Evolutionary conservation across 1,140 invertebrate species (phyloP), one percentile per base, ranked within the genome.

Genomic region (Drosophila tsacasi): DNA sequence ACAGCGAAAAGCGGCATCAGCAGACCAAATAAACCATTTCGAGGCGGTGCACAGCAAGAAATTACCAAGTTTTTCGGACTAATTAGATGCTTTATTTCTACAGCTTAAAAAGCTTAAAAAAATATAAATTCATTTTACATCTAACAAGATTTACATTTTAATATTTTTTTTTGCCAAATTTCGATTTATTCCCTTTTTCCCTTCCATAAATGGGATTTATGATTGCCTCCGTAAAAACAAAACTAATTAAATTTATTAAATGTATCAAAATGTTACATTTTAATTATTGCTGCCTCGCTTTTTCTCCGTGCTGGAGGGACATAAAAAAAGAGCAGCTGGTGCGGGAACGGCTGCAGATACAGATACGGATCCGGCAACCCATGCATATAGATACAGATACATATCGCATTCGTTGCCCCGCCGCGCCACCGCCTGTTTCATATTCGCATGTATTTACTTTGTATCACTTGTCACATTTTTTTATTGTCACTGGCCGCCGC

Each of bases 391-490:
- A 60, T 76, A 47, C 44, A 65, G 54, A 67, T 66, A 66, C 63
- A 54, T 83, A 75, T 89, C 68, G 64, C 60, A 79, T 87, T 87
- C 85, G 81, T 84, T 80, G 76, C 80, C 62, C 64, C 55, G 58
- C 35, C 54, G 39, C 49, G 65, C 61, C 55, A 66, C 71, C 23
- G 61, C 42, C 79, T 61, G 52, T 65, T 89, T 89, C 81, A 81
- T 65, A 90, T 90, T 90, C 85, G 81, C 85, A 82, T 90, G 81
- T 90, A 90, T 90, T 85, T 90, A 90, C 85, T 90, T 90, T 90
- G 85, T 90, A 90, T 90, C 85, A 90, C 85, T 90, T 90, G 85
- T 90, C 85, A 90, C 85, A 78, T 87, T 83, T 87, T 75, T 89
- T 87, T 84, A 89, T 89, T 81, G 76, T 81, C 59, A 78, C 63